Evolutionary conservation across 1,140 invertebrate genomes (phyloP), one percentile per base, ranked within the genome.

Genomic region (Orius insidiosus): DNA sequence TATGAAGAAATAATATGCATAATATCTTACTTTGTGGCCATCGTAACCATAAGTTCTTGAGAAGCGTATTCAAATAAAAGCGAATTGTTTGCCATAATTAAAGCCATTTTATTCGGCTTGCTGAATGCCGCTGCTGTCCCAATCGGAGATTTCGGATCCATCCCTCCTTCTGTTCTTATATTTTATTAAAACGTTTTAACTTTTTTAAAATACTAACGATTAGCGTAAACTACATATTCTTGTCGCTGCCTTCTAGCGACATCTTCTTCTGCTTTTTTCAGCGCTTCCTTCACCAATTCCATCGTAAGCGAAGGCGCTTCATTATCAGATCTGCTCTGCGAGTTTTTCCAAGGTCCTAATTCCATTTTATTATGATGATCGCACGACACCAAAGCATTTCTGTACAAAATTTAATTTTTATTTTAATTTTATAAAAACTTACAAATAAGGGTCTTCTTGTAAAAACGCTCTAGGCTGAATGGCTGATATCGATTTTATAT

Each of bases 391-490:
- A 72, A 71, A 5, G 79, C 79, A 58, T 90, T 92, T 44, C 78
- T 81, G 48, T 5, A 47, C n/a, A 18, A 19, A 47, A 10, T 42
- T 37, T 46, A 41, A 16, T 11, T 42, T 14, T 46, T 35, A 46
- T 42, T 38, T 36, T 14, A 46, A 9, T 8, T 6, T 46, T 15
- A 36, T 10, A 24, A 43, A 8, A 42, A 66, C 72, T 78, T 70
- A 84, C 69, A 93, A 63, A 57, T 85, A 93, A 32, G 82, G 73
- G 65, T 94, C 87, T 53, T 84, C 78, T 40, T 80, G 74, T 6
- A 92, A 71, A 56, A 97, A 92, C 0, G 87, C 84, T 61, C 85
- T 85, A 0, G 80, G 79, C 56, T 85, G 82, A 9, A 84, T 71
- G 19, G 65, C 72, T 0, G 72, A 61, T 31, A 86, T 52, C 50